A percentile compares a stretch with the other conserved stretches of the same genome.
phyloP scores from a whole-genome alignment of 2,113 vertebrate species.

The Nothocercus nigrocapillus region DNA sequence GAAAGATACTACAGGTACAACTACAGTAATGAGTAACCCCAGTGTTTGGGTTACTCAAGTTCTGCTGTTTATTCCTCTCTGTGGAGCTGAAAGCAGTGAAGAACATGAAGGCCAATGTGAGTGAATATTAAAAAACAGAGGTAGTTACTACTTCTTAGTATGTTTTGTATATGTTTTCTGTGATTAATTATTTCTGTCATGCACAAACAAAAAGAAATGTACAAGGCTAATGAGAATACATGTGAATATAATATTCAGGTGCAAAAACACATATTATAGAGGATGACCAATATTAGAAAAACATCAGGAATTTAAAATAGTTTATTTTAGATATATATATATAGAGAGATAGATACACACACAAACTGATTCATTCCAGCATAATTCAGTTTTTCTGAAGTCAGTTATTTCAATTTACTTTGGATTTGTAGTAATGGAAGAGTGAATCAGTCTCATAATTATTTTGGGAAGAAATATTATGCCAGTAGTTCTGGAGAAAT shows the following conservation, averaged over 20 bases:
- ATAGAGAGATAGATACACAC: conserved; percentile 21
- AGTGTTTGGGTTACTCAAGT: background rate
- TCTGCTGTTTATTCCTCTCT: background rate
- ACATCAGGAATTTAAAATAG: background rate
- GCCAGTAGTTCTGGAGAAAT: background rate
- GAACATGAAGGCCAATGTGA: background rate
- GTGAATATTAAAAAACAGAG: background rate
- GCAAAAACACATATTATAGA: background rate
- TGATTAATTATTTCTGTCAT: background rate
- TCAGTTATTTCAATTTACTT: conserved; percentile 48
- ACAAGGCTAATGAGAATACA: background rate
- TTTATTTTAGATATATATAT: conserved; percentile 35
- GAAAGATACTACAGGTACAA: background rate
- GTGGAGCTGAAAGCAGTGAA: background rate
- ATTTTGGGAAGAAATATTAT: background rate
- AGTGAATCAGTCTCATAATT: conserved; percentile 28
- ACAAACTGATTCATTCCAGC: conserved; percentile 9
- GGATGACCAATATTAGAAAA: background rate
- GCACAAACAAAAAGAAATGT: background rate
- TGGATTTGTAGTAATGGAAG: background rate
- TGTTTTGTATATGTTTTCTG: background rate
- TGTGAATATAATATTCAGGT: background rate
- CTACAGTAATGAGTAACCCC: background rate
- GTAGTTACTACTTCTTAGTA: background rate
- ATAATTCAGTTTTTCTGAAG: conserved; percentile 28